Conservation (phyloP, 1,140 invertebrate species). For the Trachelipus rathkii region DNA sequence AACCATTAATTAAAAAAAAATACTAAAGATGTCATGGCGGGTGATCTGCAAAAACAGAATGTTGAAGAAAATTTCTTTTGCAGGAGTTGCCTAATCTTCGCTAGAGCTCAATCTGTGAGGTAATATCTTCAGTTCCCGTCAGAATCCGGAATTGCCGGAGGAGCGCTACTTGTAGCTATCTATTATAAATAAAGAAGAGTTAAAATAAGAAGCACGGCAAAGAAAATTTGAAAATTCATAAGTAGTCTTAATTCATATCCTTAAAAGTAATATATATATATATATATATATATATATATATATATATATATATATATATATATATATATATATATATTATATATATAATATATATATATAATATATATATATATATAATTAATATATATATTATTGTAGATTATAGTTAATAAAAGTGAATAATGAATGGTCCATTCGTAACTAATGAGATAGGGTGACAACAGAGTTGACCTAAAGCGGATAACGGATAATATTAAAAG, state of each 20-base stretch:
- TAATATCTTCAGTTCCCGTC: conserved; percentile 48
- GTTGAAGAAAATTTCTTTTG: conserved; percentile 53
- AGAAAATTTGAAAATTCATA: too few species aligned
- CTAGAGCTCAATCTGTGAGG: conserved; percentile 52
- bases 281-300: background rate
- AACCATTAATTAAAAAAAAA: background rate
- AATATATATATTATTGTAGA: background rate
- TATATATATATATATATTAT: background rate
- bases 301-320: background rate
- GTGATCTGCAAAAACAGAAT: conserved; percentile 50
- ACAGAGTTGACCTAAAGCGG: too few species aligned
- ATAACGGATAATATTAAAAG: too few species aligned
- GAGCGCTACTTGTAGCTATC: conserved; percentile 53
- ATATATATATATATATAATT: background rate
- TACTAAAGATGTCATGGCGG: conserved; percentile 28
- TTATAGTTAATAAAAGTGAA: too few species aligned
- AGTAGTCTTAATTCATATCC: background rate
- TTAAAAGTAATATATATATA: background rate
- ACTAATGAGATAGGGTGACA: too few species aligned
- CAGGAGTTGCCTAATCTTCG: conserved; percentile 51
- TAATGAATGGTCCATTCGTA: too few species aligned
- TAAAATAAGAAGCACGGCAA: too few species aligned
- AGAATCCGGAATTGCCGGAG: conserved; percentile 53
- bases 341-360: background rate
- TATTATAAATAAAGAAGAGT: conserved; percentile 40